A percentile compares a stretch with the other conserved stretches of the same genome.
These are phyloP conservation scores for Argyresthia goedartella DNA, from an alignment of 2,888 invertebrate species.

Conservation along the genomic window DNA sequence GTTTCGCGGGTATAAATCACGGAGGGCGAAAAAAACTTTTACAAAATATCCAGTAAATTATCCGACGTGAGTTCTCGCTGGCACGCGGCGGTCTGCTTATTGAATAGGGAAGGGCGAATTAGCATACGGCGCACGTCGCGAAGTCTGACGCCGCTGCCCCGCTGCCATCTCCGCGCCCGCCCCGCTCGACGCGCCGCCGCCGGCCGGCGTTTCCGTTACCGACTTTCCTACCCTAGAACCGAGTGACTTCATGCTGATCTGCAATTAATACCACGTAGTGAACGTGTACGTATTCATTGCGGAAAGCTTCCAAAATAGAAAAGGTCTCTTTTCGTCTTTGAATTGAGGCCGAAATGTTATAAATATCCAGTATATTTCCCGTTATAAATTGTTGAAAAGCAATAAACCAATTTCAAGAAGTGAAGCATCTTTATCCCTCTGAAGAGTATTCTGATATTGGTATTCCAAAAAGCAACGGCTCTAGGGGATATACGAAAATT, in stretches of 20 bases:
- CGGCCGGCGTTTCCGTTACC: too few species aligned
- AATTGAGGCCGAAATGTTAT: too few species aligned
- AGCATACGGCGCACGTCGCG: slow-evolving; percentile 65
- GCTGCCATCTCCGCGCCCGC: slow-evolving; percentile 16
- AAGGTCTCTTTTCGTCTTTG: too few species aligned
- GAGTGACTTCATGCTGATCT: too few species aligned
- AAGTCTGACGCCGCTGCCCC: slow-evolving; percentile 26
- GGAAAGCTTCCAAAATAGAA: too few species aligned
- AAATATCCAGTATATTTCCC: too few species aligned
- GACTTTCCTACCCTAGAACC: too few species aligned
- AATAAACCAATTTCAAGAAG: too few species aligned
- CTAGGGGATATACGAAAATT: not conserved
- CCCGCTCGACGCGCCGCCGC: slow-evolving; percentile 5
- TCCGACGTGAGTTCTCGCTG: slow-evolving; percentile 68
- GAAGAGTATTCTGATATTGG: not conserved
- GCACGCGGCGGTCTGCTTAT: slow-evolving; percentile 69
- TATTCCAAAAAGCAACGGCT: not conserved
- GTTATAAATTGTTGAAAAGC: too few species aligned
- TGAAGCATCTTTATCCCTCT: too few species aligned
- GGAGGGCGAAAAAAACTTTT: slow-evolving; percentile 68
- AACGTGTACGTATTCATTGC: too few species aligned
- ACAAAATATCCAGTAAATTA: slow-evolving; percentile 72
- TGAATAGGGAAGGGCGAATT: slow-evolving; percentile 62
- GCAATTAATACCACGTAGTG: too few species aligned
- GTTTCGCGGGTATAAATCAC: slow-evolving; percentile 70